Evolutionary conservation across 2,113 vertebrate genomes (phyloP), one percentile per base, ranked within the genome.

Genomic region (Sinocyclocheilus maitianheensis): DNA sequence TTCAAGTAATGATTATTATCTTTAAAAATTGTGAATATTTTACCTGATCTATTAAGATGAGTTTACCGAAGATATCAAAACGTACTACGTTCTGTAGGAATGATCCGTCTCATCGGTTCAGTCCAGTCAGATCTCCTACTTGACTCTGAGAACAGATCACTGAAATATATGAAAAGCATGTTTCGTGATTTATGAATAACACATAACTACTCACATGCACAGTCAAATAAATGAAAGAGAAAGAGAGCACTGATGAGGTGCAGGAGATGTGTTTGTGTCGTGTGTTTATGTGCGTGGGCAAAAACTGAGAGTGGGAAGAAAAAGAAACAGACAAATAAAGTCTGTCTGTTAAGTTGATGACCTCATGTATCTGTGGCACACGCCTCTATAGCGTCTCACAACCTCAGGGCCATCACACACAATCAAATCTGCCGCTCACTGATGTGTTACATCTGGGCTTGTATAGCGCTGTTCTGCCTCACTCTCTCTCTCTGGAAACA

Each of bases 161-260:
- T 92, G 93, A 93, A 92, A 94, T 94, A 89, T 93, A 94, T 94
- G 93, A 91, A 93, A 94, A 94, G 91, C 93, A 91, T 92, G 89
- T 94, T 94, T 94, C 92, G 93, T 94, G 91, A 94, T 94, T 94
- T 94, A 95, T 62, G 58, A 62, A 90, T 90, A 93, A 94, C 94
- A 94, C 51, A 53, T 53, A 53, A 16, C 51, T 74, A 90, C 87
- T 92, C 91, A 91, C 91, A 53, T 18, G 13, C 40, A 53, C 13
- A 77, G n/a, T 43, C 20, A 46, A 24, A 77, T 77, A 53, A 53
- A 77, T 77, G 74, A 53, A 77, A 30, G 16, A 24, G 43, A 77
- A 24, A 26, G 74, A 76, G 74, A 51, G 74, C 10, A 14, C 74
- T 76, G 74, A 76, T 76, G n/a, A 51, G 46, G 43, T 48, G 72